Evolutionary conservation across 2,888 invertebrate genomes (phyloP).

Genomic region (Lysandra coridon): DNA sequence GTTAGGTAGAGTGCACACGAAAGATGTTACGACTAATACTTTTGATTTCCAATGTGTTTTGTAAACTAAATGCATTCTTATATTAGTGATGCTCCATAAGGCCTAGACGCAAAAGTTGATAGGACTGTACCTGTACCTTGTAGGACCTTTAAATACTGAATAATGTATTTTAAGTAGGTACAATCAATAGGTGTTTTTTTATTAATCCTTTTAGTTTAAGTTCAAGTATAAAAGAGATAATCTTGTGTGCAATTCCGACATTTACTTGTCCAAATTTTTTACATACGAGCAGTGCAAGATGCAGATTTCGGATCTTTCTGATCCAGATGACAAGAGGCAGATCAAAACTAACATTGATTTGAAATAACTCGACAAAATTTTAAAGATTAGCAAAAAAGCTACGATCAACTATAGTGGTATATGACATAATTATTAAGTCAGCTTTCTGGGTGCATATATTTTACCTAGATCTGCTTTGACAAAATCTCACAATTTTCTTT

Average conservation of each 20-base stretch:
- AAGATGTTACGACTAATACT: not conserved
- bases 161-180: not conserved
- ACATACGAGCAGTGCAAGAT: not conserved
- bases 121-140: not conserved
- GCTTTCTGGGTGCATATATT: not conserved
- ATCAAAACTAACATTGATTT: too few species aligned
- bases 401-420: too few species aligned
- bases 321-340: too few species aligned
- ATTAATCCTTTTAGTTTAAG: not conserved
- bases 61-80: constrained; percentile 11
- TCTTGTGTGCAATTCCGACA: not conserved
- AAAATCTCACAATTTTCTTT: not conserved
- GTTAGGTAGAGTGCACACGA: constrained; percentile 26
- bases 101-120: constrained; percentile 20
- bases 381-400: too few species aligned
- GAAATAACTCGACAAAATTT: too few species aligned
- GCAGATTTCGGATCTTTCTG: too few species aligned
- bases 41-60: constrained; percentile 17
- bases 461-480: not conserved
- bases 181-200: not conserved
- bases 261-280: too few species aligned
- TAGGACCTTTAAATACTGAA: not conserved
- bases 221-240: not conserved
- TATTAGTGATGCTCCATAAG: constrained; percentile 4
- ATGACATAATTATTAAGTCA: too few species aligned